phyloP scores from a whole-genome alignment of 2,797 vertebrate species.

The Scyliorhinus canicula region DNA sequence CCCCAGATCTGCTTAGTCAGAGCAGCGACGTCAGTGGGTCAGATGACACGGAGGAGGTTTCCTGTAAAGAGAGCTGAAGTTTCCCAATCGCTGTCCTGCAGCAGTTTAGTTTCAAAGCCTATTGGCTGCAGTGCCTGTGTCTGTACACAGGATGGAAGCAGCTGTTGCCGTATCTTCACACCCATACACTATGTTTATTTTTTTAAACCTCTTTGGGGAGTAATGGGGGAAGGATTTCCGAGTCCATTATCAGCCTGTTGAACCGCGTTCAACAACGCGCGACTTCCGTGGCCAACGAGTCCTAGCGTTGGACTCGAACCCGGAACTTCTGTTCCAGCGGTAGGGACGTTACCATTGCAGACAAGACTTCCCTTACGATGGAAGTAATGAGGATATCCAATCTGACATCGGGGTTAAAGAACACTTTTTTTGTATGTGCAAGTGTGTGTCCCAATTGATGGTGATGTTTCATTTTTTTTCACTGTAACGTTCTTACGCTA shows the following conservation, averaged over 20 bases:
- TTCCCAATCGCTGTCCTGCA: slow-evolving; percentile 6
- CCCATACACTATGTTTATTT: too few relatives aligned
- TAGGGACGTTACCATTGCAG: too few relatives aligned
- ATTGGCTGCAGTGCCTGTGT: background rate
- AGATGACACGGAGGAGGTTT: slow-evolving; percentile 34
- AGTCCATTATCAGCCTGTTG: too few relatives aligned
- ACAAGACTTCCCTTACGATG: too few relatives aligned
- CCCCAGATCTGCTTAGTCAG: slow-evolving; percentile 24
- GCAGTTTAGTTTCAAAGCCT: slow-evolving; percentile 5
- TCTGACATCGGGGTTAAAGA: background rate
- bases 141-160: background rate
- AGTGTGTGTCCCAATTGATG: background rate
- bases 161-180: too few relatives aligned
- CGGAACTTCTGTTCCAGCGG: too few relatives aligned
- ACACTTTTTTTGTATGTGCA: background rate
- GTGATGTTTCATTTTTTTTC: background rate
- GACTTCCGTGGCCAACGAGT: too few relatives aligned
- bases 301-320: too few relatives aligned
- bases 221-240: too few relatives aligned
- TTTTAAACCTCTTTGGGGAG: too few relatives aligned
- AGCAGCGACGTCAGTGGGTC: background rate
- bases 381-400: background rate
- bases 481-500: background rate
- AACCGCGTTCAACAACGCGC: too few relatives aligned
- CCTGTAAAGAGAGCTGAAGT: slow-evolving; percentile 24